A percentile compares a stretch with the other conserved stretches of the same genome.
Evolutionary conservation across 2,797 vertebrate genomes (phyloP).

Genomic region (Nannoperca australis): DNA sequence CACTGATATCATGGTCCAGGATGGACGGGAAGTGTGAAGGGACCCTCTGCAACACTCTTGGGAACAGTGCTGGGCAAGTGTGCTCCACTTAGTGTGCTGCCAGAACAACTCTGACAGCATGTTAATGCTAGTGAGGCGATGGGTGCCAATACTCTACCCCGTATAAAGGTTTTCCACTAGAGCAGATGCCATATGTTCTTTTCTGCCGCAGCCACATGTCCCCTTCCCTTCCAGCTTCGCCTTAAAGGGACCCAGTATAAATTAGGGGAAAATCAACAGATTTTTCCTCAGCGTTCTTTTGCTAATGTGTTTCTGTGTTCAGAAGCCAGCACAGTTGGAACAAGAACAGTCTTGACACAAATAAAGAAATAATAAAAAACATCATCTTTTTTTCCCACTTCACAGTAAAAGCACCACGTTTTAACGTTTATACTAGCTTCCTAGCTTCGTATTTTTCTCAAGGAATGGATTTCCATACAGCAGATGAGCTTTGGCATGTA

Average conservation of each 20-base stretch:
- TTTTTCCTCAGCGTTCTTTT: slow-evolving; percentile 44
- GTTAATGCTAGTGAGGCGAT: slow-evolving; percentile 65
- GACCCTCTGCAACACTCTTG: slow-evolving; percentile 57
- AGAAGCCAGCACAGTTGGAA: slow-evolving; percentile 58
- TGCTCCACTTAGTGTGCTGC: slow-evolving; percentile 69
- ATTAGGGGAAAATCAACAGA: slow-evolving; percentile 61
- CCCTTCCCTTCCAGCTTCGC: slow-evolving; percentile 53
- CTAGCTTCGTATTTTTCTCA: slow-evolving; percentile 12
- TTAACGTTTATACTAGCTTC: slow-evolving; percentile 27
- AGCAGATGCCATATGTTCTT: slow-evolving; percentile 78
- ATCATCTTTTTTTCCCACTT: slow-evolving; percentile 3
- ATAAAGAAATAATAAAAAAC: slow-evolving; percentile 48
- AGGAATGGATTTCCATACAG: slow-evolving; percentile 50
- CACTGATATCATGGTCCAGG: slow-evolving; percentile 50
- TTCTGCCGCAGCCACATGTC: slow-evolving; percentile 69
- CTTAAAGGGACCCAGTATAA: slow-evolving; percentile 61
- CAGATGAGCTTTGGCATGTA: slow-evolving; percentile 37
- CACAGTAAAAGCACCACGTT: slow-evolving; percentile 25
- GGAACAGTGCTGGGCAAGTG: slow-evolving; percentile 60
- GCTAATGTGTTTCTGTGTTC: slow-evolving; percentile 63
- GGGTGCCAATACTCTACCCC: slow-evolving; percentile 68
- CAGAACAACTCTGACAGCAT: slow-evolving; percentile 77
- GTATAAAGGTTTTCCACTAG: slow-evolving; percentile 72
- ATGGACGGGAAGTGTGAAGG: slow-evolving; percentile 55
- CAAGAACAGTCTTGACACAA: slow-evolving; percentile 45